A percentile compares a stretch with the other conserved stretches of the same genome.
Evolutionary conservation across 2,113 vertebrate species (phyloP).

Genomic region (Psophia crepitans): DNA sequence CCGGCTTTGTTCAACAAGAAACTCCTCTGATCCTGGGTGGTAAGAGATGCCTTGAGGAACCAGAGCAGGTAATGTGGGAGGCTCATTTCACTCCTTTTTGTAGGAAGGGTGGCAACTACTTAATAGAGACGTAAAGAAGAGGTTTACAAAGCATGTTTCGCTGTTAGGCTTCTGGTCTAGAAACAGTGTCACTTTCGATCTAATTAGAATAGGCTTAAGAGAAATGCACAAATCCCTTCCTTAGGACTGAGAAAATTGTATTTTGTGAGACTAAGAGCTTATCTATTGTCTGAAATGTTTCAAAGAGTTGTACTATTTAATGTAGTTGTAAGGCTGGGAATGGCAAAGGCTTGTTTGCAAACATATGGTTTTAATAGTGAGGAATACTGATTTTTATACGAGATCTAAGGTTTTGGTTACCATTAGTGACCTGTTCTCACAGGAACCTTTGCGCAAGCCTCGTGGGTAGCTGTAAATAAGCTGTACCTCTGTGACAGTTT

Average conservation of each 20-base stretch:
- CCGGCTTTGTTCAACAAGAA: neutral
- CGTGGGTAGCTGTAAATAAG: neutral
- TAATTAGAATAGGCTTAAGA: neutral
- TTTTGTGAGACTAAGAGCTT: neutral
- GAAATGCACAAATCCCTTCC: neutral
- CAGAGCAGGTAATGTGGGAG: neutral
- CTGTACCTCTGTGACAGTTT: neutral
- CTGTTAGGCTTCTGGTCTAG: neutral
- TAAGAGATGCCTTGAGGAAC: neutral
- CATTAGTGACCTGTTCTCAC: neutral
- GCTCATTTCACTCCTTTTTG: neutral
- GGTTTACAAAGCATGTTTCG: neutral
- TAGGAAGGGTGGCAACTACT: neutral
- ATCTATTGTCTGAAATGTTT: neutral
- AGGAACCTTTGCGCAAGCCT: neutral
- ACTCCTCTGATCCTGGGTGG: neutral
- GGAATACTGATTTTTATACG: neutral
- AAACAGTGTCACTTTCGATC: neutral
- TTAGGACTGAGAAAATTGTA: neutral
- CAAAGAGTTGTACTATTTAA: neutral
- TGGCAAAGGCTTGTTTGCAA: neutral
- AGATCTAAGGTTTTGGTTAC: neutral
- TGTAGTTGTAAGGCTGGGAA: neutral
- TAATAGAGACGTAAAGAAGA: neutral
- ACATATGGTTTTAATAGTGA: neutral